Evolutionary conservation across 2,113 vertebrate species (phyloP), one percentile per base, ranked within the genome.

Genomic region (Nothobranchius furzeri): DNA sequence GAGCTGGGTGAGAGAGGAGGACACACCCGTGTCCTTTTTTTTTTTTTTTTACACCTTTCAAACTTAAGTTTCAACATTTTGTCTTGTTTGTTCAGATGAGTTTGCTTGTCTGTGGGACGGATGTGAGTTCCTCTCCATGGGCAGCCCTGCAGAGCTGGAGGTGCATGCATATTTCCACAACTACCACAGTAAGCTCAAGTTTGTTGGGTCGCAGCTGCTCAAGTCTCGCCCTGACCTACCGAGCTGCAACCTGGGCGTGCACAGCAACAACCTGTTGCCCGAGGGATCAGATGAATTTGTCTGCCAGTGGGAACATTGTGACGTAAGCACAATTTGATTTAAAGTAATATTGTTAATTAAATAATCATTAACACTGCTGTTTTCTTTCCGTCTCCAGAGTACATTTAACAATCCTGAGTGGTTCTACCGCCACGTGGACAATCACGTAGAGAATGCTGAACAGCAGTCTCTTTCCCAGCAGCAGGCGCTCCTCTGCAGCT

Each of bases 361-460:
- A 48, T 10, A 2, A 35, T 1, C 52, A 1, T 20, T 1, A 25
- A 13, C 49, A 45, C 1, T 0, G 1, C 15, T 45, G 4, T 42
- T 62, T 50, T 43, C 10, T 58, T 1, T 76, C 20, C 87, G 42
- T 65, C 5, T n/a, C 45, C 67, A 94, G 93, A 93, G 93, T 82
- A 89, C 90, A 7, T 91, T 95, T 75, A 92, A 91, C 75, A 95
- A 93, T 45, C 89, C 93, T 0, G 89, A 91, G 81, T 95, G 93
- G 91, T 95, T 95, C 87, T 92, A 94, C 73, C 86, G 93, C 11
- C 89, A 92, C 63, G 92, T 93, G 76, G 90, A 91, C 87, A 91
- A 92, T 85, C 91, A 90, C 11, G 89, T 90, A 12, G 89, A 89
- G 78, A 92, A 89, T 76, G 83, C 88, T 0, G 91, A 95, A 67